Evolutionary conservation across 2,797 vertebrate species (phyloP).

Genomic region (Parambassis ranga): DNA sequence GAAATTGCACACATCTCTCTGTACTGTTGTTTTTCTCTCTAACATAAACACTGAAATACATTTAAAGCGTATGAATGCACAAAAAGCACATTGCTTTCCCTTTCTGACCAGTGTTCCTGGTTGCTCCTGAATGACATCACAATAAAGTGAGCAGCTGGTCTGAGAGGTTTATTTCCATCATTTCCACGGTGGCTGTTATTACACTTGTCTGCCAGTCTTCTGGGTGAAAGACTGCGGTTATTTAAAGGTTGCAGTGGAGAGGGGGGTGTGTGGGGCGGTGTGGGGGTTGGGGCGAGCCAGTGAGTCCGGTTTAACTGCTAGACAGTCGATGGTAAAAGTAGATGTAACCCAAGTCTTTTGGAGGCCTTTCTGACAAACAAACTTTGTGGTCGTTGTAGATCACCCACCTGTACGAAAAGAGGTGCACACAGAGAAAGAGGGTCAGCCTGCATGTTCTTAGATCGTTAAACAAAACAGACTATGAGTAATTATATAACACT

Average conservation of each 20-base stretch:
- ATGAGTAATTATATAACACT: not conserved
- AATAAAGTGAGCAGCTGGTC: conserved; percentile 63
- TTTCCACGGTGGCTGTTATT: conserved; percentile 58
- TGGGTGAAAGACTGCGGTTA: conserved; percentile 78
- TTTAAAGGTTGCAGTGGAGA: conserved; percentile 63
- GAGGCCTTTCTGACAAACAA: conserved; percentile 96
- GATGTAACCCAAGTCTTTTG: conserved; percentile 97
- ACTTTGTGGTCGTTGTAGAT: conserved; percentile 99
- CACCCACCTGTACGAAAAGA: conserved; percentile 87
- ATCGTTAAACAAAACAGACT: not conserved
- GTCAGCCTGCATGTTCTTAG: no score
- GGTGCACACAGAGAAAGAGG: not conserved
- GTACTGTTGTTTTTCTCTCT: conserved; percentile 14
- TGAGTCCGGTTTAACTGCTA: conserved; percentile 83
- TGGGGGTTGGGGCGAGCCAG: no score
- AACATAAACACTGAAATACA: conserved; percentile 59
- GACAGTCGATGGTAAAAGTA: conserved; percentile 97
- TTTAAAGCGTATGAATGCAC: conserved; percentile 63
- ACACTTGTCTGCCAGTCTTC: conserved; percentile 63
- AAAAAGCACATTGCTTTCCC: conserved; percentile 66
- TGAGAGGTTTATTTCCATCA: conserved; percentile 70
- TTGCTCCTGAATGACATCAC: conserved; percentile 61
- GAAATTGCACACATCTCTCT: conserved; percentile 77
- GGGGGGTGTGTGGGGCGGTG: no score
- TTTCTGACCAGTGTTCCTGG: conserved; percentile 53